Conservation (phyloP, 2,888 invertebrate species). For the Phania funesta region DNA sequence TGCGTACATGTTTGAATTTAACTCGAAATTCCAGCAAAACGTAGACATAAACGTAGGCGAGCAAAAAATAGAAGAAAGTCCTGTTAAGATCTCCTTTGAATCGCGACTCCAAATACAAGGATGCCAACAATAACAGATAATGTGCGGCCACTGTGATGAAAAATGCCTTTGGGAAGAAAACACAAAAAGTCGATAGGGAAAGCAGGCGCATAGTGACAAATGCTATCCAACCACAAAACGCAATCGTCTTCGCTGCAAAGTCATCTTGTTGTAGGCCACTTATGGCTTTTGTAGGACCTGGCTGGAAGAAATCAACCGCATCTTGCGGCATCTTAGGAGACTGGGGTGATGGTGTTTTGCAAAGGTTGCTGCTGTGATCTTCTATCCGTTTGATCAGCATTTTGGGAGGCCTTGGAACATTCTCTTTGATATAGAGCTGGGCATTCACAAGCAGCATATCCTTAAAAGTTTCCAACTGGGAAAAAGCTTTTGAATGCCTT, state of each 20-base stretch:
- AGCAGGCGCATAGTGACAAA: conserved; percentile 87
- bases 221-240: conserved; percentile 89
- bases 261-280: conserved; percentile 89
- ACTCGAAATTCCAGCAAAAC: conserved; percentile 90
- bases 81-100: conserved; percentile 81
- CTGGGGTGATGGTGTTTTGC: conserved; percentile 37
- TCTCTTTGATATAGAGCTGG: conserved; percentile 82
- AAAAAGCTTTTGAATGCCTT: conserved; percentile 71
- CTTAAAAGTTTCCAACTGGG: conserved; percentile 77
- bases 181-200: conserved; percentile 85
- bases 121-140: conserved; percentile 84
- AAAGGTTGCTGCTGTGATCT: conserved; percentile 74
- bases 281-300: conserved; percentile 81
- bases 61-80: conserved; percentile 84
- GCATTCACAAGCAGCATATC: conserved; percentile 82
- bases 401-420: conserved; percentile 81
- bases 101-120: conserved; percentile 85
- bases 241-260: conserved; percentile 84
- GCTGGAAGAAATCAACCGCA: conserved; percentile 78
- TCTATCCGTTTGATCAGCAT: conserved; percentile 80
- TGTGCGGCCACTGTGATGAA: conserved; percentile 84
- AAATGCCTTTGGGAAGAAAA: conserved; percentile 84
- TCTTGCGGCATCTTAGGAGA: conserved; percentile 71
- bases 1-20: conserved; percentile 86
- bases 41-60: conserved; percentile 88